These are phyloP conservation scores for Globia sparganii DNA, from an alignment of 2,888 invertebrate species.

Conservation along the genomic window DNA sequence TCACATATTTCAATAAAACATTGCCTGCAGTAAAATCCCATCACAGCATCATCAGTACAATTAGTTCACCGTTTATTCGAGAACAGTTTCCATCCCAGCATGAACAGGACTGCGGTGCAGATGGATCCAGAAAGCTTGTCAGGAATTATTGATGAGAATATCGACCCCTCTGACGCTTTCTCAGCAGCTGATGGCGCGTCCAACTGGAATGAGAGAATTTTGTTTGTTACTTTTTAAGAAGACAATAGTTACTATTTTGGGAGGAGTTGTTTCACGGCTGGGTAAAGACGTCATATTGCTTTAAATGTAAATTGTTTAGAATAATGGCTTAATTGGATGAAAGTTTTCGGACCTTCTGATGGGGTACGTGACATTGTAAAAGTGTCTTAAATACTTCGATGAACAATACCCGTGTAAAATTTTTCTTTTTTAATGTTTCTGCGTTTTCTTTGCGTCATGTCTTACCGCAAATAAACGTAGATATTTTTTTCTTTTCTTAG, in stretches of 20 bases:
- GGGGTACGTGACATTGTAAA: background rate
- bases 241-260: background rate
- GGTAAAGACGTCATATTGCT: background rate
- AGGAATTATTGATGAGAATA: slow-evolving; percentile 90
- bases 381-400: background rate
- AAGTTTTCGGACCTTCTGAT: background rate
- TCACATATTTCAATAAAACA: slow-evolving; percentile 56
- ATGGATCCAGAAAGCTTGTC: slow-evolving; percentile 90
- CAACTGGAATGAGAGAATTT: slow-evolving; percentile 78
- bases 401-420: background rate
- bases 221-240: background rate
- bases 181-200: slow-evolving; percentile 75
- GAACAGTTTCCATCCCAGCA: slow-evolving; percentile 92
- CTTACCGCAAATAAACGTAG: too few species aligned
- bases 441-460: too few species aligned
- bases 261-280: background rate
- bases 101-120: slow-evolving; percentile 91
- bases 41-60: slow-evolving; percentile 36
- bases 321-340: background rate
- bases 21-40: slow-evolving; percentile 34
- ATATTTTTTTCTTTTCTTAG: too few species aligned
- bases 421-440: too few species aligned
- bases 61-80: slow-evolving; percentile 88
- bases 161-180: slow-evolving; percentile 80
- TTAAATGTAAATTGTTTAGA: background rate